Percentiles rank a stretch among this genome's conserved stretches.
Evolutionary conservation across 2,113 vertebrate genomes (phyloP).

Genomic region (Enhydra lutris): DNA sequence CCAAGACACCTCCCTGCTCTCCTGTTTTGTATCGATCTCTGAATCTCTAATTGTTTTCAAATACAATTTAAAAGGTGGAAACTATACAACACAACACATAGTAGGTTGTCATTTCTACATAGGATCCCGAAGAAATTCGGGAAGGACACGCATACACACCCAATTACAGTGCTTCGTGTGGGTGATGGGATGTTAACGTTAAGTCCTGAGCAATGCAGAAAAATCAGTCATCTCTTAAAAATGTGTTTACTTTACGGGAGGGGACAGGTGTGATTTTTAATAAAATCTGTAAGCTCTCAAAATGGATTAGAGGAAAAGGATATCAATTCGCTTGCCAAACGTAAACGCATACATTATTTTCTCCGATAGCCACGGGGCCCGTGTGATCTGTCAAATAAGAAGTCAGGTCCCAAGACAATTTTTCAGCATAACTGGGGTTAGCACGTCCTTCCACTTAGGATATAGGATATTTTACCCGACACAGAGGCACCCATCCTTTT

Average conservation of each 20-base stretch:
- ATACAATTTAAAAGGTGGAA: not conserved
- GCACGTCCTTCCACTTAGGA: constrained; percentile 22
- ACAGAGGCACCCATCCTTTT: not conserved
- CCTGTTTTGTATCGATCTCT: not conserved
- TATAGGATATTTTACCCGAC: constrained; percentile 10
- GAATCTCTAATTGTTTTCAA: not conserved
- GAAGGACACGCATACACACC: not conserved
- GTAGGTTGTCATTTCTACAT: not conserved
- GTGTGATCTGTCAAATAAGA: not conserved
- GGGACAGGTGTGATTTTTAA: not conserved
- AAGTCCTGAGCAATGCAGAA: not conserved
- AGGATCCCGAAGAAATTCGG: not conserved
- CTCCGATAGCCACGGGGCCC: not conserved
- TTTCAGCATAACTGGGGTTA: constrained; percentile 12
- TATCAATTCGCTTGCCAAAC: not conserved
- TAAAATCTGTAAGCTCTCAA: not conserved
- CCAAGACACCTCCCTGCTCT: not conserved
- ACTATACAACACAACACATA: not conserved
- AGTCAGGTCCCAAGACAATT: constrained; percentile 6
- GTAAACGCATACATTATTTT: not conserved
- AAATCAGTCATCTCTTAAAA: not conserved
- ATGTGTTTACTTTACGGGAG: constrained; percentile 8
- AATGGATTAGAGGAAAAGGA: not conserved
- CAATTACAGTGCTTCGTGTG: not conserved
- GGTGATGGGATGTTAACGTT: not conserved